phyloP scores from a whole-genome alignment of 2,888 invertebrate species.

The Pachliopta kotzebuea region DNA sequence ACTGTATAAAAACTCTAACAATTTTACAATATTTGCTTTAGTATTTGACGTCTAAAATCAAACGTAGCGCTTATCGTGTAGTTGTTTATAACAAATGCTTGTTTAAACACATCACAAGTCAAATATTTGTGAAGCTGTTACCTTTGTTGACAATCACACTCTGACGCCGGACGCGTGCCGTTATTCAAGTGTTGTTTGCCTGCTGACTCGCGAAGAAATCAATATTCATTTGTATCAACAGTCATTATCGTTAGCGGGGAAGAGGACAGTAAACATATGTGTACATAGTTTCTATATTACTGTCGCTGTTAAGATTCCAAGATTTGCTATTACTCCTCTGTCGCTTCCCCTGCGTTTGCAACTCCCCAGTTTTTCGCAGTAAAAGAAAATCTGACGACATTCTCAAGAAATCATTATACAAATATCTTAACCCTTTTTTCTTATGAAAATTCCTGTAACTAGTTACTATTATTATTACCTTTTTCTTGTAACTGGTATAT shows the following conservation, averaged over 20 bases:
- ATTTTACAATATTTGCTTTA: conserved; percentile 3
- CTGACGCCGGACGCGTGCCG: conserved; percentile 26
- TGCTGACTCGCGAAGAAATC: conserved; percentile 14
- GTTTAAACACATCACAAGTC: conserved; percentile 17
- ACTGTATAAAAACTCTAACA: background rate
- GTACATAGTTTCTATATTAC: too few relatives aligned
- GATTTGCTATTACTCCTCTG: too few relatives aligned
- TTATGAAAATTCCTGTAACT: too few relatives aligned
- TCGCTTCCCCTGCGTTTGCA: too few relatives aligned
- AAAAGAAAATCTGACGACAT: too few relatives aligned
- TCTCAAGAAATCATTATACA: too few relatives aligned
- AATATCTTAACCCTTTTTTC: too few relatives aligned
- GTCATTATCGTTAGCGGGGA: background rate
- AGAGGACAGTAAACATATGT: too few relatives aligned
- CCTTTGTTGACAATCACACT: conserved; percentile 31
- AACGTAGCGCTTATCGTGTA: conserved; percentile 19
- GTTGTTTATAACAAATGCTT: conserved; percentile 18
- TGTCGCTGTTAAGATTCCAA: too few relatives aligned
- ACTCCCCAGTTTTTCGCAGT: too few relatives aligned
- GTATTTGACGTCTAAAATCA: conserved; percentile 3
- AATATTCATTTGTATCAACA: conserved; percentile 17
- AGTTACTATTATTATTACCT: too few relatives aligned
- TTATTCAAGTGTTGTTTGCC: conserved; percentile 13
- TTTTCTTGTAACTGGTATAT: too few relatives aligned
- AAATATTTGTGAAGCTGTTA: conserved; percentile 33